A percentile compares a stretch with the other conserved stretches of the same genome.
Conservation (phyloP, 2,797 vertebrate species). For the Pygocentrus nattereri region DNA sequence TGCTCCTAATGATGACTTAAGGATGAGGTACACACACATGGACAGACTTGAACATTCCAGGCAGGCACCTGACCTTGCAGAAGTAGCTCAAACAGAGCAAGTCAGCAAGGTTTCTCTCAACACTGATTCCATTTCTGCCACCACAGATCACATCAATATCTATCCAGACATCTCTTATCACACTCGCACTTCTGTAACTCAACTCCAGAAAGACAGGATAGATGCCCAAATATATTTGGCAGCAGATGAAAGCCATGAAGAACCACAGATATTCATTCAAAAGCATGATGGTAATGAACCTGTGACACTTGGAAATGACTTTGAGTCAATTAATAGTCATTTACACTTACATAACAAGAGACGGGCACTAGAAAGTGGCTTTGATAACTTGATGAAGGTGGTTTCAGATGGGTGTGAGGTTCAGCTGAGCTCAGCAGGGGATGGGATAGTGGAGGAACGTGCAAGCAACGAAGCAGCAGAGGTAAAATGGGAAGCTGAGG, state of each 20-base stretch:
- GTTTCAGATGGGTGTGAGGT: neutral
- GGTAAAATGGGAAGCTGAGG: neutral
- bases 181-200: neutral
- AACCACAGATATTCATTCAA: neutral
- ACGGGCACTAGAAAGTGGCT: neutral
- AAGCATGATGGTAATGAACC: neutral
- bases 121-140: neutral
- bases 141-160: neutral
- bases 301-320: neutral
- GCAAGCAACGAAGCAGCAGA: neutral
- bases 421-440: neutral
- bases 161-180: constrained; percentile 9
- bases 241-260: neutral
- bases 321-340: neutral
- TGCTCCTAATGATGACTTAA: neutral
- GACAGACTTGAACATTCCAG: neutral
- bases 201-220: neutral
- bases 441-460: constrained; percentile 13
- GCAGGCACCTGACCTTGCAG: neutral
- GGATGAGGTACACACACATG: neutral
- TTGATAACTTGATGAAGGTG: neutral
- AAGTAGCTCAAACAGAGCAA: constrained; percentile 1
- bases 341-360: neutral
- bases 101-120: neutral
- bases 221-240: neutral